Base-by-base conservation (phyloP, 2,797 vertebrate species). In the Threskiornis aethiopicus region DNA sequence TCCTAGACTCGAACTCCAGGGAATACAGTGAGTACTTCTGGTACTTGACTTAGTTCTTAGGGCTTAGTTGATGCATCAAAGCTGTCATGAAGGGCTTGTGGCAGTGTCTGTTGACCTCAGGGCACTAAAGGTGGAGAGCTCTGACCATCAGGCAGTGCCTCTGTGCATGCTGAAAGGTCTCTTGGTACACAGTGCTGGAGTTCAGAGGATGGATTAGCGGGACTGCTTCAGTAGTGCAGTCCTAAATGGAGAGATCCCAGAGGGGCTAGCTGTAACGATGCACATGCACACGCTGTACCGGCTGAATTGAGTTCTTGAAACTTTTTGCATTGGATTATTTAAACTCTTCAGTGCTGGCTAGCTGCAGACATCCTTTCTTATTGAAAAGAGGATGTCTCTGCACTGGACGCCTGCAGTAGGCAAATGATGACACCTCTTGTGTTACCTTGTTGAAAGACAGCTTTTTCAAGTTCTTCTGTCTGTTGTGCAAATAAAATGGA, bases 201-300 rank as follows among this genome's bases (percentile, higher is more conserved):
- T 47, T 73, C 20, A 47, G 92, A 67, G 69, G 33, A 15, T 41
- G 72, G 39, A 42, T 41, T 8, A 24, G 21, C 19, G 37, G 6
- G 28, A 20, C 66, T 35, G 62, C 33, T 49, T 2, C 21, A 26
- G 15, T 16, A n/a, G n/a, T 16, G 17, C 31, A 22, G 47, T 28
- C 37, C 42, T 42, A 52, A 37, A 11, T 41, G 42, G 39, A 54
- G 42, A 31, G 17, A 25, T 59, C 52, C 10, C 28, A 29, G 47
- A 37, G 42, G 4, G 13, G 2, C n/a, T n/a, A 9, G 15, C 65
- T 79, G 24, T 61, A 18, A 10, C 2, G 2, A 1, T 59, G 29
- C n/a, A 21, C 2, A 0, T 15, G 37, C 16, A 8, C 19, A 4
- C 4, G 0, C 31, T 73, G 66, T 42, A 58, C n/a, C 6, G 11